A percentile compares a stretch with the other conserved stretches of the same genome.
These are phyloP conservation scores for Dermochelys coriacea DNA, from an alignment of 2,797 vertebrate species.

Conservation along the genomic window DNA sequence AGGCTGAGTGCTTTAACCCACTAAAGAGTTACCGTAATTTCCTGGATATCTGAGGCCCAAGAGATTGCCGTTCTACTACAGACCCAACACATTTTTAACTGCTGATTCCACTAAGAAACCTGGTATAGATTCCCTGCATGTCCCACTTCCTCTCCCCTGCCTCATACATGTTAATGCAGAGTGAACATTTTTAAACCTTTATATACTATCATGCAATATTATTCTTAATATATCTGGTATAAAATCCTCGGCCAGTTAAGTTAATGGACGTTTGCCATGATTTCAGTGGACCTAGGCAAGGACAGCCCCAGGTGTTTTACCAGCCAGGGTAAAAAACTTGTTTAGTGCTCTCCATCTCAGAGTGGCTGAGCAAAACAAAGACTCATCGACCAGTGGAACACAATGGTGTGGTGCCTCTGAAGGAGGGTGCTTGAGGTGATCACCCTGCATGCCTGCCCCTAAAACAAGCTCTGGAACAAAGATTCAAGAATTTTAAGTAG, in stretches of 20 bases:
- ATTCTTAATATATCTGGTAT: background rate
- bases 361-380: background rate
- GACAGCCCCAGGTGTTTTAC: background rate
- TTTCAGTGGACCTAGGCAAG: background rate
- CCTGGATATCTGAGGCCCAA: background rate
- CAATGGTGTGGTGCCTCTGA: background rate
- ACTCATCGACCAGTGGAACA: background rate
- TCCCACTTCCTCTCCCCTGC: no score
- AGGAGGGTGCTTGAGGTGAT: background rate
- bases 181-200: background rate
- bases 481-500: background rate
- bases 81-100: background rate
- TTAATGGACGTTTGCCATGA: background rate
- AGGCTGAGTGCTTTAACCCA: background rate
- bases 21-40: background rate
- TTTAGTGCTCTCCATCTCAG: background rate
- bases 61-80: background rate
- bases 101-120: background rate
- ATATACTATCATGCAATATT: background rate
- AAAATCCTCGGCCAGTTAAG: background rate
- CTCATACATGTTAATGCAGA: background rate
- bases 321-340: background rate
- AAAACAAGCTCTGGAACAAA: background rate
- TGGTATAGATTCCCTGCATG: background rate
- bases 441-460: background rate